Percentiles rank a stretch among this genome's conserved stretches.
These are phyloP conservation scores for Eucidaris tribuloides DNA, from an alignment of 35 echinoderm and acorn worm species.

Conservation along the genomic window DNA sequence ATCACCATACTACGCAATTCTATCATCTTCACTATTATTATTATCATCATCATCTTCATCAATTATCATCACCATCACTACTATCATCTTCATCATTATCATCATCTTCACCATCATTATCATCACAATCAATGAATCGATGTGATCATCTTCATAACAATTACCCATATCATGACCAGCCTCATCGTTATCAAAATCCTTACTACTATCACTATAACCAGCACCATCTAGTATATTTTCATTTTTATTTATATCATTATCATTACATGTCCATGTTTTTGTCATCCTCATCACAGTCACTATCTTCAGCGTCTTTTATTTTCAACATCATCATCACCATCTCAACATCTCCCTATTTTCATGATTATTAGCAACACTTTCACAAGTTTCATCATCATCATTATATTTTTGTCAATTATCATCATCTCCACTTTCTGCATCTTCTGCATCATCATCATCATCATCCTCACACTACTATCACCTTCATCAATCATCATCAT, in stretches of 20 bases:
- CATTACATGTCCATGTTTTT: background rate
- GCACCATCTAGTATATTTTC: background rate
- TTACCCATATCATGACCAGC: background rate
- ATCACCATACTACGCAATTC: background rate
- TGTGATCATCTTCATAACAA: background rate
- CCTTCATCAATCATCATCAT: background rate
- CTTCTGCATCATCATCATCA: background rate
- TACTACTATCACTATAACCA: background rate
- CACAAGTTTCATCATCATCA: no score
- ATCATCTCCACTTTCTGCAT: background rate
- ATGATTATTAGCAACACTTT: no score
- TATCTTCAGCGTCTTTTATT: background rate
- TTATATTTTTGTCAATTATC: no score
- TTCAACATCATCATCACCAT: no score
- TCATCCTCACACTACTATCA: background rate
- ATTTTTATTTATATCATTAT: background rate
- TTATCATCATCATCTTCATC: background rate
- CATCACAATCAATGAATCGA: background rate
- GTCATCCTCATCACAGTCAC: background rate
- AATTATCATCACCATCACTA: no score
- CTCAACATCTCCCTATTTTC: no score
- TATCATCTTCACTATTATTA: background rate
- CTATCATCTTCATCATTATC: background rate
- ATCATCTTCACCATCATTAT: background rate
- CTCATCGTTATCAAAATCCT: background rate